Evolutionary conservation across 2,797 vertebrate species (phyloP).

Genomic region (Cercopithecus diana): DNA sequence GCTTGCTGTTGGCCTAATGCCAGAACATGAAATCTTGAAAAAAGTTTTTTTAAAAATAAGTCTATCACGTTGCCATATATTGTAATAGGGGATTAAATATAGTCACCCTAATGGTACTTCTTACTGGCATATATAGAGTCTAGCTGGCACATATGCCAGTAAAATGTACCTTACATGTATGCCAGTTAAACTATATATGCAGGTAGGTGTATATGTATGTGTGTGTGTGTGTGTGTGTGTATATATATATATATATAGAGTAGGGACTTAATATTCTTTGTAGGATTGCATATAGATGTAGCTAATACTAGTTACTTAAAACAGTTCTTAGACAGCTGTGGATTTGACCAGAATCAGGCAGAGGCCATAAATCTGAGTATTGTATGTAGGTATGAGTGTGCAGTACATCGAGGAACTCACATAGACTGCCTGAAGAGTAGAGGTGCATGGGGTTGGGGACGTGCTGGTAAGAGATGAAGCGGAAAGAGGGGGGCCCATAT

Average conservation of each 20-base stretch:
- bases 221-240: too few relatives aligned
- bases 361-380: not conserved
- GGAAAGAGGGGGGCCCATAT: not conserved
- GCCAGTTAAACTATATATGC: not conserved
- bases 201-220: not conserved
- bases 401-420: not conserved
- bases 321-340: not conserved
- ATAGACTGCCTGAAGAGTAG: not conserved
- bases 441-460: not conserved
- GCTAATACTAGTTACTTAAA: not conserved
- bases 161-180: not conserved
- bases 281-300: not conserved
- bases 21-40: not conserved
- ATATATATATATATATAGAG: too few relatives aligned
- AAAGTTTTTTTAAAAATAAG: not conserved
- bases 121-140: not conserved
- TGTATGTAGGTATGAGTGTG: not conserved
- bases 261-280: not conserved
- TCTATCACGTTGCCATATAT: not conserved
- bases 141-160: not conserved
- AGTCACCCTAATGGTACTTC: not conserved
- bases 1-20: not conserved
- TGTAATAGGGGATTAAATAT: not conserved
- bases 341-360: conserved; percentile 15
- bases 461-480: not conserved